Evolutionary conservation across 1,140 invertebrate genomes (phyloP).

Genomic region (Heliconius congener): DNA sequence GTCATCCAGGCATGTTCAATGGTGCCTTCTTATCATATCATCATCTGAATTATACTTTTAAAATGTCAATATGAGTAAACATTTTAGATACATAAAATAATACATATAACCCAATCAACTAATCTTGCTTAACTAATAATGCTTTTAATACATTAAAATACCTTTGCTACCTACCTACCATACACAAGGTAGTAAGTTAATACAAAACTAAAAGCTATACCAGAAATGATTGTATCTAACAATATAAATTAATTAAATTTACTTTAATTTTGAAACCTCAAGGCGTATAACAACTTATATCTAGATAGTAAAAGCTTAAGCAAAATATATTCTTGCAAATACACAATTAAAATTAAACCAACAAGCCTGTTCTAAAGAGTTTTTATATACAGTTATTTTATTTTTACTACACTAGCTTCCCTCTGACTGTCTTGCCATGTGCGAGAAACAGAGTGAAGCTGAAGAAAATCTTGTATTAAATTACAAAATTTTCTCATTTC

Average conservation of each 20-base stretch:
- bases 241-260: neutral
- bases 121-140: too few species aligned
- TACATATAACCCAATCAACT: too few species aligned
- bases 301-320: slow-evolving; percentile 5
- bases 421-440: neutral
- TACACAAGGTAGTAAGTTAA: neutral
- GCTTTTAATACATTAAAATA: neutral
- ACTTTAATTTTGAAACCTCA: slow-evolving; percentile 1
- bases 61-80: neutral
- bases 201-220: neutral
- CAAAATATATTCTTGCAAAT: neutral
- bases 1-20: too few species aligned
- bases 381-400: neutral
- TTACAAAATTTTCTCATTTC: too few species aligned
- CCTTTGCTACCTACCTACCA: too few species aligned
- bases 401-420: too few species aligned
- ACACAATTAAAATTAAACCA: neutral
- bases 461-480: too few species aligned
- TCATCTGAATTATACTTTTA: neutral
- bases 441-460: neutral
- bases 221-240: neutral
- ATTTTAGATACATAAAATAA: too few species aligned
- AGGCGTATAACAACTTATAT: neutral
- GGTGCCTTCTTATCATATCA: too few species aligned
- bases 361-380: neutral